Evolutionary conservation across 2,888 invertebrate genomes (phyloP), one percentile per base, ranked within the genome.

Genomic region (Chalcis sispes): DNA sequence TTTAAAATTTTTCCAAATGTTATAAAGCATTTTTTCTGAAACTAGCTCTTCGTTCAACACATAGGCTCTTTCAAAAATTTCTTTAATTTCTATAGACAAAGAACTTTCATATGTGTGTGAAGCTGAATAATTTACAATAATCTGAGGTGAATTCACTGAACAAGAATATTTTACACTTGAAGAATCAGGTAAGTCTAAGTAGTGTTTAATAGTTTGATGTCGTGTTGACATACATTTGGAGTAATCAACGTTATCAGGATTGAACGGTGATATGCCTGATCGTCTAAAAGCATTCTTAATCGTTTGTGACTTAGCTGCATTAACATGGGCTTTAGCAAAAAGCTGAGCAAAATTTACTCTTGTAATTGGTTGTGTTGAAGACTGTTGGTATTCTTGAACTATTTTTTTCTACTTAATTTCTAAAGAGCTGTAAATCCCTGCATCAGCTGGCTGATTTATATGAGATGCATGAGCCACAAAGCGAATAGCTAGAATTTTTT

Each of bases 361-460:
- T 46, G 83, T 82, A 5, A 85, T 80, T 5, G 62, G 42, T 69
- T 82, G 81, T 79, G 81, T 81, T 36, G 79, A 79, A 42, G 27
- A 54, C 25, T 69, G 74, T 56, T 81, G 80, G 78, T 80, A 81
- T 10, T 72, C 73, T 75, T 80, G 66, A 8, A 82, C 80, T 18
- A 80, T 77, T 73, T 82, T 77, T 79, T 83, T 79, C 83, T 83
- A 85, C 46, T 82, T 77, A 8, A 72, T 76, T 71, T 85, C 85
- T 32, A 85, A 71, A 8, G 83, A 83, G 15, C 80, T 78, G 74
- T 85, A 85, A 25, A 85, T 80, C 10, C 79, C 78, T 8, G 84
- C 83, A 76, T 79, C 79, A 25, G 71, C 75, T 10, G 84, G 84
- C 67, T 85, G 84, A 52, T 83, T 52, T 13, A 85, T 78, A 52